phyloP scores from a whole-genome alignment of 2,888 invertebrate species.

The Alviniconcha strummeri region DNA sequence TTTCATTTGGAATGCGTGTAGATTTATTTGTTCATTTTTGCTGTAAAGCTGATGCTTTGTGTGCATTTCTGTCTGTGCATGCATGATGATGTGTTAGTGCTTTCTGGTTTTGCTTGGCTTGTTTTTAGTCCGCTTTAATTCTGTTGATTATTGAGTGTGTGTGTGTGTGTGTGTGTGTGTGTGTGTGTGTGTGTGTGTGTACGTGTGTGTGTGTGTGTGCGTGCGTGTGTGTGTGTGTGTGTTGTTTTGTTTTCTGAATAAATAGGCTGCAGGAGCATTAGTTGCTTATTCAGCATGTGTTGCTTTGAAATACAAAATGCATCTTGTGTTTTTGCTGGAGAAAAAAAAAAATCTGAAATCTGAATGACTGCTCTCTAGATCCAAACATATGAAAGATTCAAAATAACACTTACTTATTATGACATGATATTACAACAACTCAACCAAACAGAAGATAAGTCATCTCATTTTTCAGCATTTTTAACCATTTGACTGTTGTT shows the following conservation, averaged over 20 bases:
- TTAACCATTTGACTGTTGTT: too few species aligned
- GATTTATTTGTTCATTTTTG: neutral
- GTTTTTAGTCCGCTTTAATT: neutral
- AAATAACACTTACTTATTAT: too few species aligned
- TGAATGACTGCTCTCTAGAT: too few species aligned
- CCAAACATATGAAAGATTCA: too few species aligned
- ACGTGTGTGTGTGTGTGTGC: neutral
- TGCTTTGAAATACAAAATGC: too few species aligned
- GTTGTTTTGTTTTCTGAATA: neutral
- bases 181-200: neutral
- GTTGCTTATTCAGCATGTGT: too few species aligned
- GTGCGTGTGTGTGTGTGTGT: neutral
- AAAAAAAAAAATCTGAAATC: too few species aligned
- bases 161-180: neutral
- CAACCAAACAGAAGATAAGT: too few species aligned
- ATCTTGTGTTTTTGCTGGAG: too few species aligned
- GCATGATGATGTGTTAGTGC: neutral
- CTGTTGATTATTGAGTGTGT: neutral
- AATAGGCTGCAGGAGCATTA: too few species aligned
- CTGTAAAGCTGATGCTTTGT: neutral
- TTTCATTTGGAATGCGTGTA: neutral
- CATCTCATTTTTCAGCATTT: too few species aligned
- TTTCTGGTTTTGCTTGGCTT: neutral
- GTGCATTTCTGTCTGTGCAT: neutral
- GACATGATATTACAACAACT: too few species aligned